Base-by-base conservation (phyloP, 37 sponge, comb jelly and placozoan genomes). In the Geodia barretti region DNA sequence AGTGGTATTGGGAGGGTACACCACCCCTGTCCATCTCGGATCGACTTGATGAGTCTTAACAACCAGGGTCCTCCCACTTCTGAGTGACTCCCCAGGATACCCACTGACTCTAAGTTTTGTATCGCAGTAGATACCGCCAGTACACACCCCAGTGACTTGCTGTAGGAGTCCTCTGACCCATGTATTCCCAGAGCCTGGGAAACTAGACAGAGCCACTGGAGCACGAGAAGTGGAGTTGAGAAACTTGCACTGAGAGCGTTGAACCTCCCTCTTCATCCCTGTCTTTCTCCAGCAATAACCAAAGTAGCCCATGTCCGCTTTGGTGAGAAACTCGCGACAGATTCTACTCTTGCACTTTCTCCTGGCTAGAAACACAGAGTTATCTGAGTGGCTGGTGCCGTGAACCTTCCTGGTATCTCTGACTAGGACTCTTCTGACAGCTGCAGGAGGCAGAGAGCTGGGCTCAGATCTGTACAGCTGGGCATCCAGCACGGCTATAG, bases 131-230 rank as follows among this genome's bases (percentile, higher is more conserved):
- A 78, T 41, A 0, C 62, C 34, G 1, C 86, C 86, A 25, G 86
- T 85, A 29, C 79, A 88, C 0, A 88, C 21, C 25, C 83, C 89
- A n/a, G 89, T 88, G 34, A 30, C 67, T 2, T 37, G 3, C 58
- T 88, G 68, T 24, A 88, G 64, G 33, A 88, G 35, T 8, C 73
- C 59, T 32, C 88, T 24, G 5, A 81, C 35, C 76, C 79, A 75
- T 3, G 75, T 75, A 31, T 70, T 74, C 1, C 88, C 88, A 26
- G 75, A 66, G 7, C 88, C 88, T 21, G 88, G 88, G 29, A 42
- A 60, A 24, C 76, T 68, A 1, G 73, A 72, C 58, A 88, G 59
- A 20, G 72, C 82, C 29, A 87, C 62, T 1, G 81, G 65, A 26
- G 33, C 21, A 3, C 75, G 58, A 19, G 43, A 1, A 25, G 4